Percentiles rank a stretch among this genome's conserved stretches.
phyloP scores from a whole-genome alignment of 2,888 invertebrate genomes.

The Tribolium freemani region DNA sequence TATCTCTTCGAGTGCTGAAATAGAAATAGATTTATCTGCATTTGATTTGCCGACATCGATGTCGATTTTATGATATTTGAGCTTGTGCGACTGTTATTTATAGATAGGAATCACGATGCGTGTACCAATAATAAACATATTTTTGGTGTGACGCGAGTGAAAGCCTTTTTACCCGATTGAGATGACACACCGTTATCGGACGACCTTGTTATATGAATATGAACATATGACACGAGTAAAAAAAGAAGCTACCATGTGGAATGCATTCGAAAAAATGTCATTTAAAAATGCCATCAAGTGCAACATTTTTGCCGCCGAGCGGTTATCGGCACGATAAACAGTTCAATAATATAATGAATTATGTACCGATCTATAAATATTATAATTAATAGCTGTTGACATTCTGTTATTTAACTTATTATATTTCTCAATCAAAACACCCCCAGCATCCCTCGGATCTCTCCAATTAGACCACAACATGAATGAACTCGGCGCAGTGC shows the following conservation, averaged over 20 bases:
- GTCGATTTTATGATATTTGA: no score
- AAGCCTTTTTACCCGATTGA: conserved; percentile 37
- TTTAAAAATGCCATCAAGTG: conserved; percentile 27
- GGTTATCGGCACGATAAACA: conserved; percentile 41
- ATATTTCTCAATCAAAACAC: neutral
- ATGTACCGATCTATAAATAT: conserved; percentile 39
- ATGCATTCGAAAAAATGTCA: conserved; percentile 22
- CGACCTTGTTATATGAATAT: conserved; percentile 47
- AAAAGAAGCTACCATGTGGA: conserved; percentile 32
- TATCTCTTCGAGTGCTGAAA: no score
- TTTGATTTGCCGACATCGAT: no score
- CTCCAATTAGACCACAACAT: conserved; percentile 6
- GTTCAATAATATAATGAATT: conserved; percentile 36
- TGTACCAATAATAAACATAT: conserved; percentile 34
- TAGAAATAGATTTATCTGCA: conserved; percentile 34
- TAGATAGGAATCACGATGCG: conserved; percentile 39
- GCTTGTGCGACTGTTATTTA: no score
- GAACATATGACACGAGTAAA: conserved; percentile 46
- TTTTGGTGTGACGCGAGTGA: conserved; percentile 32
- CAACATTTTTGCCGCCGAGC: conserved; percentile 37
- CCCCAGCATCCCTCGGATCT: neutral
- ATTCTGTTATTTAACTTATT: conserved; percentile 28
- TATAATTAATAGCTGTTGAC: conserved; percentile 42
- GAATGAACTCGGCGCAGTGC: conserved; percentile 6
- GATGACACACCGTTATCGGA: conserved; percentile 49